phyloP scores from a whole-genome alignment of 2,113 vertebrate genomes.

The Python bivittatus region DNA sequence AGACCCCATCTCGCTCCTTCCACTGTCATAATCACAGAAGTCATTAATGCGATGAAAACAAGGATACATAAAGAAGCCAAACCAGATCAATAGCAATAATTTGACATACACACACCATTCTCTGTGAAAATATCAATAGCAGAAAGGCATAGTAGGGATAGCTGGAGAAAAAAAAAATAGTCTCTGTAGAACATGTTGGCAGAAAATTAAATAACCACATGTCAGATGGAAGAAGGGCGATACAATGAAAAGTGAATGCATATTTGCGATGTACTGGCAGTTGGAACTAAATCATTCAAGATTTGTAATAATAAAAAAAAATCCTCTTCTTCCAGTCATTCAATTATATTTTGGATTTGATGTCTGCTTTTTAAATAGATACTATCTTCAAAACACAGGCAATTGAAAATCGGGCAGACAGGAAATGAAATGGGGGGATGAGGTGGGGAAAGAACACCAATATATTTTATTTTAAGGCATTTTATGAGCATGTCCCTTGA shows the following conservation, averaged over 20 bases:
- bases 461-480: not conserved
- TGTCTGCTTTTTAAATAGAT: constrained; percentile 62
- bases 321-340: constrained; percentile 72
- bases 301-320: constrained; percentile 72
- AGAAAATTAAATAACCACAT: constrained; percentile 76
- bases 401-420: constrained; percentile 50
- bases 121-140: constrained; percentile 74
- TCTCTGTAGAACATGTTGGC: constrained; percentile 63
- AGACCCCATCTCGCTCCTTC: constrained; percentile 43
- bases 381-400: constrained; percentile 40
- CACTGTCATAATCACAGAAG: constrained; percentile 57
- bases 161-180: constrained; percentile 61
- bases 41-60: constrained; percentile 69
- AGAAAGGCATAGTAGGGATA: constrained; percentile 70
- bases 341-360: constrained; percentile 67
- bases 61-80: constrained; percentile 72
- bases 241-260: constrained; percentile 59
- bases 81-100: constrained; percentile 77
- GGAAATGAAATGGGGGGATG: constrained; percentile 46
- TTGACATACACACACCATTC: constrained; percentile 68
- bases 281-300: constrained; percentile 61
- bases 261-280: constrained; percentile 66
- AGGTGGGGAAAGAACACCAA: not conserved
- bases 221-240: constrained; percentile 55
- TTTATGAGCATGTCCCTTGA: not conserved